Conservation (phyloP, 2,113 vertebrate species). For the Triplophysa rosa region DNA sequence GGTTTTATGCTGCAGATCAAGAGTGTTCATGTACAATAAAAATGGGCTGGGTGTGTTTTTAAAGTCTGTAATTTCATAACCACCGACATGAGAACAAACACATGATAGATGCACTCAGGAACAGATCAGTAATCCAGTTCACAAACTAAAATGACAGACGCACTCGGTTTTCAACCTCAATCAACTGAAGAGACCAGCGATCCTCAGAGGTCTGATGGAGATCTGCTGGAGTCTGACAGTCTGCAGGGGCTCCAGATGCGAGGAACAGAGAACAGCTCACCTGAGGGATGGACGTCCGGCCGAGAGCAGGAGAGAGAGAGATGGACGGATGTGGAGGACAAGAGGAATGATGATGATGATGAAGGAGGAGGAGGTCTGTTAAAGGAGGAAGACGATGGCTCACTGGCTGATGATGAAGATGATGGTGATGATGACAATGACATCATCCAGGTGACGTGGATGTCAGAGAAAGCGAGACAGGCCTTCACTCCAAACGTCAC, state of each 20-base stretch:
- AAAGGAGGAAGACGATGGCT: conserved; percentile 14
- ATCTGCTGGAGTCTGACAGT: not conserved
- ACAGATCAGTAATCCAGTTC: not conserved
- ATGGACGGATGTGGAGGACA: not conserved
- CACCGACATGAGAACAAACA: not conserved
- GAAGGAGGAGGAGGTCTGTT: not conserved
- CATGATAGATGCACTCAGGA: not conserved
- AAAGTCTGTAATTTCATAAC: not conserved
- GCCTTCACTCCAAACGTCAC: conserved; percentile 69
- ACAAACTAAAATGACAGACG: not conserved
- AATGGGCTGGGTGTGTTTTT: not conserved
- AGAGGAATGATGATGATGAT: conserved; percentile 2
- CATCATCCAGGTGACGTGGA: not conserved
- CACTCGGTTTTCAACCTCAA: not conserved
- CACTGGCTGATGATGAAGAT: conserved; percentile 43
- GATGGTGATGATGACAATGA: conserved; percentile 2
- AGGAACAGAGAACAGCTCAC: not conserved
- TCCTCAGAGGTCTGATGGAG: not conserved
- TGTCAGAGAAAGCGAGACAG: conserved; percentile 66
- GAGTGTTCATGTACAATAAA: not conserved
- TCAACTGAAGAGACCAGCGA: not conserved
- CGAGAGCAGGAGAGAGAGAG: conserved; percentile 30
- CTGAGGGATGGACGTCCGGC: not conserved
- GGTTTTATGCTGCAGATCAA: not conserved
- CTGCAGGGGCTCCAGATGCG: not conserved